A percentile compares a stretch with the other conserved stretches of the same genome.
Conservation (phyloP, 2,888 invertebrate genomes). For the Zelleria hepariella region DNA sequence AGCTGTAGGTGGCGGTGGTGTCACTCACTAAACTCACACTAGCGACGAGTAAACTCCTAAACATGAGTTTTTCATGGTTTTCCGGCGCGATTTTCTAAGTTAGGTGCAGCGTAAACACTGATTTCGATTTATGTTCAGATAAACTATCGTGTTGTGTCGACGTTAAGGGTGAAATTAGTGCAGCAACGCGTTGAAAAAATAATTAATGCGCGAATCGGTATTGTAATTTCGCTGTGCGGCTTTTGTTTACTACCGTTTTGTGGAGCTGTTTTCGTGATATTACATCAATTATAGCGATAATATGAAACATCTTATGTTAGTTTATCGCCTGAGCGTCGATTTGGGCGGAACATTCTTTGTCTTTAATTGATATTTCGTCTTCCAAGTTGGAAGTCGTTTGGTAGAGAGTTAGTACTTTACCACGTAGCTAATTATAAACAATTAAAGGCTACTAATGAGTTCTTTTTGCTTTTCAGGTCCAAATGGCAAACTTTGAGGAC, state of each 20-base stretch:
- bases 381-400: conserved; percentile 4
- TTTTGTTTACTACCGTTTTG: conserved; percentile 53
- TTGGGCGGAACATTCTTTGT: neutral
- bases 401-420: conserved; percentile 16
- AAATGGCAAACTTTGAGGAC: conserved; percentile 34
- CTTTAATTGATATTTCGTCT: conserved; percentile 12
- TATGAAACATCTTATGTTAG: conserved; percentile 17
- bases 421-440: conserved; percentile 28
- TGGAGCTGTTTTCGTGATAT: conserved; percentile 12
- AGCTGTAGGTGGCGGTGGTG: conserved; percentile 72
- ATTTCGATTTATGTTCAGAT: conserved; percentile 24
- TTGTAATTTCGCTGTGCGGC: conserved; percentile 34
- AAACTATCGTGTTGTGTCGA: conserved; percentile 16
- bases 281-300: conserved; percentile 27
- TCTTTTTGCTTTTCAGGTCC: conserved; percentile 45
- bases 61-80: conserved; percentile 69
- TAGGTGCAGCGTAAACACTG: conserved; percentile 38
- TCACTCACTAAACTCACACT: conserved; percentile 27
- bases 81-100: conserved; percentile 61
- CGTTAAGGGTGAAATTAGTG: conserved; percentile 6
- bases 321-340: neutral
- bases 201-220: conserved; percentile 51
- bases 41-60: conserved; percentile 53
- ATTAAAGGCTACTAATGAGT: conserved; percentile 21
- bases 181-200: conserved; percentile 18